Conservation (phyloP, 37 sponge, comb jelly and placozoan genomes). For the Agelas oroides region DNA sequence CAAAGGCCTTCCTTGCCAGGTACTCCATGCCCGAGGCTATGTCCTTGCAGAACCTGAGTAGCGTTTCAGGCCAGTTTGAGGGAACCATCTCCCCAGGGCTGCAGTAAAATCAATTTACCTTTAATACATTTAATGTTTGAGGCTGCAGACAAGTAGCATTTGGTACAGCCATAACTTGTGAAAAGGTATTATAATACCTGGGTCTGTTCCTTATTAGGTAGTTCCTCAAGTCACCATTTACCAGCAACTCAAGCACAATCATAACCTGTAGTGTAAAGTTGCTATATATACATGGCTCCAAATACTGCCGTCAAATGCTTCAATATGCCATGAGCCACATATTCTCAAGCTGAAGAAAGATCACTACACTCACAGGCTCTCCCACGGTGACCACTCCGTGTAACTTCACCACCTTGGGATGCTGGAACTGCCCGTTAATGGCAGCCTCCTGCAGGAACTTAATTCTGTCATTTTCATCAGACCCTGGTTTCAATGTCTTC, state of each 20-base stretch:
- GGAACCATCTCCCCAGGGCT: constrained; percentile 37
- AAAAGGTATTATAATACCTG: background rate
- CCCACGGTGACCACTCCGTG: constrained; percentile 37
- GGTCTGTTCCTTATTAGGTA: constrained; percentile 28
- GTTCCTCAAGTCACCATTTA: constrained; percentile 47
- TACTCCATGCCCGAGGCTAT: constrained; percentile 73
- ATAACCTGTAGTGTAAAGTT: constrained; percentile 29
- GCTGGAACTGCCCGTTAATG: constrained; percentile 45
- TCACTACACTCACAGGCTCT: constrained; percentile 15
- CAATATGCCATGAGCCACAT: no score
- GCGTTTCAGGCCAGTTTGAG: background rate
- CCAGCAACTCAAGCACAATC: constrained; percentile 53
- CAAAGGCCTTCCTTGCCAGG: constrained; percentile 55
- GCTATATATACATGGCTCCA: background rate
- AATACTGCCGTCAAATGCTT: background rate
- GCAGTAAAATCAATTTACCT: background rate
- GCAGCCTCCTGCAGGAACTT: constrained; percentile 42
- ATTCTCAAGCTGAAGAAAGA: background rate
- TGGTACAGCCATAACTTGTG: background rate
- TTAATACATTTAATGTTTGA: background rate
- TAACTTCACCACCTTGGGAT: constrained; percentile 28
- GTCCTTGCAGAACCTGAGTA: constrained; percentile 48
- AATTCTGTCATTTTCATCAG: constrained; percentile 4
- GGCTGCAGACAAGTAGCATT: background rate
- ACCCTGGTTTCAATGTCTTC: constrained; percentile 13